phyloP scores from a whole-genome alignment of 2,113 vertebrate species.

The Danionella cerebrum region DNA sequence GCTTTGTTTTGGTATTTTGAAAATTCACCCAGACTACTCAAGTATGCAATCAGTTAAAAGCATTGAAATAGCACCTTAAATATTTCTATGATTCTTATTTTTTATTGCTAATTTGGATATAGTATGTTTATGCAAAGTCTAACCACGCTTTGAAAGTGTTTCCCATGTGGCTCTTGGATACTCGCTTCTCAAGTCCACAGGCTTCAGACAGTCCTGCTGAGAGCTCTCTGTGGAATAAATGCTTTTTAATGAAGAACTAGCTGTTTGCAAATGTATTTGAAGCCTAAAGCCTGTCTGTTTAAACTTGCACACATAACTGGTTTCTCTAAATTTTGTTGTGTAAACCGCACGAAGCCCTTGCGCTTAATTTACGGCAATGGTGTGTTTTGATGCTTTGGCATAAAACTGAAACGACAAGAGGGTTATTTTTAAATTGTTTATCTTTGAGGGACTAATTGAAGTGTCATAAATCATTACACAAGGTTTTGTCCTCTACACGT shows the following conservation, averaged over 20 bases:
- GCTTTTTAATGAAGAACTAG: not conserved
- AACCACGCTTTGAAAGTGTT: not conserved
- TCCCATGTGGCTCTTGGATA: not conserved
- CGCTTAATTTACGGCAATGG: not conserved
- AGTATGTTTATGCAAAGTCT: not conserved
- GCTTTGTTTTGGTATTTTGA: too few relatives aligned
- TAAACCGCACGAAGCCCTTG: not conserved
- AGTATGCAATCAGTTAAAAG: too few relatives aligned
- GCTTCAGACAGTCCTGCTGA: slow-evolving; percentile 11
- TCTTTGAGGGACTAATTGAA: slow-evolving; percentile 43
- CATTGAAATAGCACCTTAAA: too few relatives aligned
- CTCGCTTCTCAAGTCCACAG: not conserved
- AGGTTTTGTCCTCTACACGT: slow-evolving; percentile 33
- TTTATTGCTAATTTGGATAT: not conserved
- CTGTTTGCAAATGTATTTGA: not conserved
- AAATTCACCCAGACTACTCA: too few relatives aligned
- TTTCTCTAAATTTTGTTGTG: too few relatives aligned
- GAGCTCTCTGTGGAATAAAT: not conserved
- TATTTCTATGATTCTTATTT: too few relatives aligned
- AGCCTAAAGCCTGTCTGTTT: not conserved
- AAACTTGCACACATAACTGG: not conserved
- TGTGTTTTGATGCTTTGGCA: not conserved
- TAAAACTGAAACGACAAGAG: not conserved
- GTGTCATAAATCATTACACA: slow-evolving; percentile 45
- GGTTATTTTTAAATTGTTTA: slow-evolving; percentile 37